Base-by-base conservation (phyloP, 2,113 vertebrate genomes). In the Gavialis gangeticus region DNA sequence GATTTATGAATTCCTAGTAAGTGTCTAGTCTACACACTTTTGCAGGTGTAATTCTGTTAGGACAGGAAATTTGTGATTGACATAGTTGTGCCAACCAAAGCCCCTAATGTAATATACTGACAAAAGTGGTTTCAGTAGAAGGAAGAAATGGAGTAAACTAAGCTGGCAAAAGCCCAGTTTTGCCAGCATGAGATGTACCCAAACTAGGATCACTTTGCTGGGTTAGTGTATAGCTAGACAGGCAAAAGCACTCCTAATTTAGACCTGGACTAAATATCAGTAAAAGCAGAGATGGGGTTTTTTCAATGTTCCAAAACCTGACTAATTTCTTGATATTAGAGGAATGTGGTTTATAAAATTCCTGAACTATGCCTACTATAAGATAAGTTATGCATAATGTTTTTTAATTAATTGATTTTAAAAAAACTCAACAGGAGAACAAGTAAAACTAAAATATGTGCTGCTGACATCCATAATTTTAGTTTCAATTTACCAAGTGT, bases 371-470 rank as follows among this genome's bases (percentile, higher is more conserved):
- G 80, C 1, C 2, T 63, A 4, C 25, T 60, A 5, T 30, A 10
- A 79, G 10, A 27, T 24, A 92, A 81, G 28, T 37, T 57, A 83
- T 56, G 19, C 4, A 25, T 19, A 87, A 24, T 10, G 11, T 80
- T 83, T 85, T 94, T 60, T 4, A 96, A 86, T 91, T 92, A 25
- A 89, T 11, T 83, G 27, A 59, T 87, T 62, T 96, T 27, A 88
- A 30, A 2, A 91, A 95, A 94, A 87, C 5, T 69, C 46, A 88
- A 58, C 24, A 56, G 19, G 10, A 77, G 96, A 91, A 87, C 28
- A 71, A 86, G 27, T 1, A 91, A 78, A 66, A 37, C 6, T 60
- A 84, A 95, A 94, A 54, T 75, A 89, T 15, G 1, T 71, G 3
- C 11, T 91, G 34, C 37, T 91, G n/a, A 22, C 67, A 71, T 91